Conservation (phyloP, 2,797 vertebrate species). For the Mus caroli region DNA sequence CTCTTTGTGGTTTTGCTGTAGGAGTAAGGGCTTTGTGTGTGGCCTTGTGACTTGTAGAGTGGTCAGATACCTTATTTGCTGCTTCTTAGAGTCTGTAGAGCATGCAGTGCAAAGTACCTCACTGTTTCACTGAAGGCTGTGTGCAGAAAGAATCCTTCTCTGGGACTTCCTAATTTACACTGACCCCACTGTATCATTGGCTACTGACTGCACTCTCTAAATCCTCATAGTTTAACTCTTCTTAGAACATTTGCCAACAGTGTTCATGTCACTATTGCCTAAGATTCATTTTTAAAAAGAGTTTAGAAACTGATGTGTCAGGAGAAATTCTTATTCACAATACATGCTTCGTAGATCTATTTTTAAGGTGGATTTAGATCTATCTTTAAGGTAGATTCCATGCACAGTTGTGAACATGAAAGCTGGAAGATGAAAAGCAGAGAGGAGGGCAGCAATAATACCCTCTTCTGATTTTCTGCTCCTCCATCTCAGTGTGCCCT, state of each 20-base stretch:
- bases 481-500: constrained; percentile 38
- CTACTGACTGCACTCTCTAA: constrained; percentile 67
- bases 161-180: constrained; percentile 66
- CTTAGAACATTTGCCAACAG: constrained; percentile 31
- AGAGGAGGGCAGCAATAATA: constrained; percentile 3
- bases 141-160: constrained; percentile 54
- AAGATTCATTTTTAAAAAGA: constrained; percentile 21
- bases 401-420: constrained; percentile 5
- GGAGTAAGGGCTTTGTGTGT: constrained; percentile 10
- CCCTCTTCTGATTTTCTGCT: constrained; percentile 22
- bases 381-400: constrained; percentile 23
- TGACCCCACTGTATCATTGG: constrained; percentile 62
- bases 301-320: constrained; percentile 51
- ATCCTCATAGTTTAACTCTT: constrained; percentile 34
- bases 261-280: constrained; percentile 60
- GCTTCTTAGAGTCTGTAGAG: constrained; percentile 51
- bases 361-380: constrained; percentile 49
- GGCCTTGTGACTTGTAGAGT: constrained; percentile 3
- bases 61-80: constrained; percentile 57
- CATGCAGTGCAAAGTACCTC: constrained; percentile 54
- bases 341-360: constrained; percentile 3
- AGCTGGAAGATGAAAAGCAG: constrained; percentile 25
- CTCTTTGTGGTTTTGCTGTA: not conserved
- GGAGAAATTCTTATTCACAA: constrained; percentile 36
- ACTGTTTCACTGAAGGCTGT: constrained; percentile 57